Evolutionary conservation across 2,113 vertebrate species (phyloP), one percentile per base, ranked within the genome.

Genomic region (Trogon surrucura): DNA sequence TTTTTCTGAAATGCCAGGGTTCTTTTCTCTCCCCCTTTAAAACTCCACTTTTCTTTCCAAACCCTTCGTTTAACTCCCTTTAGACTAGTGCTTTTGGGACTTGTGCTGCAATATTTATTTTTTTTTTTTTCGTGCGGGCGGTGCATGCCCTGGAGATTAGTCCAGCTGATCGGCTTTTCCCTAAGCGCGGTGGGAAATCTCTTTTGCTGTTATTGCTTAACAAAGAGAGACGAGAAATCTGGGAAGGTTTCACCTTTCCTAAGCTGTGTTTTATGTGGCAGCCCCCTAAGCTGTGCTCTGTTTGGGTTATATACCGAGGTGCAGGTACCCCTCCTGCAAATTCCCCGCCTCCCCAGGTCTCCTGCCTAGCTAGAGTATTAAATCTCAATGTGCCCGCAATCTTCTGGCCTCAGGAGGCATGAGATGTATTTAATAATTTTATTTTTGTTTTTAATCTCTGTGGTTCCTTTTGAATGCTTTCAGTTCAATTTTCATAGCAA

Each of bases 1-100:
- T 74, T 34, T 91, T 48, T 91, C 54, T 72, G 81, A 22, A 34
- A 9, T 77, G 93, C 95, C 96, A 95, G 90, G 66, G 32, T 41
- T 84, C 91, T 64, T 93, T 91, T 60, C 73, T 71, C 38, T 91
- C 56, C 38, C 19, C 38, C 34, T 78, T 64, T 51, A 1, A 11
- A 71, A 14, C 34, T 78, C 32, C 0, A 9, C 0, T 18, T 88
- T 96, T 73, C 16, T 79, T 48, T 67, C 58, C 71, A n/a, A 32
- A 23, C 5, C 56, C 66, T 69, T 69, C 45, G 26, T 85, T 91
- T 47, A 53, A 34, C 32, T 89, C 67, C 17, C 16, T 1, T 17
- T 3, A 56, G 25, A 11, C 38, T 6, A 6, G 9, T 13, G 45
- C 16, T 73, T 60, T 65, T 10, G 29, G 83, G 25, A 14, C 4